Evolutionary conservation across 2,113 vertebrate genomes (phyloP), one percentile per base, ranked within the genome.

Genomic region (Chionodraco myersi): DNA sequence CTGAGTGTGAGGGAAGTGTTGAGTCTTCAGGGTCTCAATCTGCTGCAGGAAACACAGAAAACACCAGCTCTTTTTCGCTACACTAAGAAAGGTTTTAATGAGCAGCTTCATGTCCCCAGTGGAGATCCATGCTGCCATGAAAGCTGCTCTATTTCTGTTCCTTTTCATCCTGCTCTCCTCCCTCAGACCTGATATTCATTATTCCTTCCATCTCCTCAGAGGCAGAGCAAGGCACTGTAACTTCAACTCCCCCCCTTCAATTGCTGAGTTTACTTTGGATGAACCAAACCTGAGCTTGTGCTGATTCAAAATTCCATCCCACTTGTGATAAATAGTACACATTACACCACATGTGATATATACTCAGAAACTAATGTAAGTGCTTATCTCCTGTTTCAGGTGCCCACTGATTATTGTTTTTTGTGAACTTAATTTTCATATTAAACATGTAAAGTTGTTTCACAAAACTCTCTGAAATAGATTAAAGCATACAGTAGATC

Each of bases 71-170:
- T 72, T 58, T 59, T 76, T 51, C 72, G 15, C 58, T 75, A 71
- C 72, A 70, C 83, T 34, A 79, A 82, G 80, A 85, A 65, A 76
- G 53, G 69, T 88, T 89, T 91, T 94, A 94, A 92, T 91, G 90
- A 94, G 90, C 84, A 84, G 73, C 84, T 72, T 74, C 80, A 30
- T 70, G 77, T 89, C 91, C 91, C 91, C 89, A 86, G 80, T 77
- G 90, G 85, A 92, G 79, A 91, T 77, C 85, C 77, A 49, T 57
- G 76, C 88, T 88, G 81, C 85, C 73, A 91, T 91, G 86, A 91
- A 93, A 91, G 87, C 86, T 80, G 80, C 78, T 90, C 87, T 91
- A 89, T 88, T 92, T 89, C 86, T 82, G 89, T 77, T 93, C 79
- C 84, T 82, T 90, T 92, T 92, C 91, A 90, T 93, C 88, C 85